A percentile compares a stretch with the other conserved stretches of the same genome.
Evolutionary conservation across 2,797 vertebrate genomes (phyloP).

Genomic region (Falco peregrinus): DNA sequence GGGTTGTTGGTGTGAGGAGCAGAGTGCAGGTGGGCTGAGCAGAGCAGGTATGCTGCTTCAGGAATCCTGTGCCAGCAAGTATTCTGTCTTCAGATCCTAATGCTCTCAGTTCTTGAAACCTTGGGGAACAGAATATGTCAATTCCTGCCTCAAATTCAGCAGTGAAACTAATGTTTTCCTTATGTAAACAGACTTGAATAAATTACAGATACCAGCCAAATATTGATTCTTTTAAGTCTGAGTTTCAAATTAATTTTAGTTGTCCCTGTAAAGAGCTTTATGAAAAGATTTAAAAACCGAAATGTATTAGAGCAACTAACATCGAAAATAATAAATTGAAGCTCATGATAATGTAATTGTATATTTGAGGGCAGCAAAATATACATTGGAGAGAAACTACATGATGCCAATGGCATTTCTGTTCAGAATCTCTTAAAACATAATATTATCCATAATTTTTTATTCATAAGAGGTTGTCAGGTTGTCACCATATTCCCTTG

Average conservation of each 20-base stretch:
- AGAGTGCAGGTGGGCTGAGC: background rate
- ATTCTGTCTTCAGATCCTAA: background rate
- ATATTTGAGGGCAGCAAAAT: background rate
- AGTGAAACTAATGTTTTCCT: background rate
- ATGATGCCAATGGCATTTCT: background rate
- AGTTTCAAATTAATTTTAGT: conserved; percentile 30
- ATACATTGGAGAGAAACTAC: background rate
- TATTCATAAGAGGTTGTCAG: background rate
- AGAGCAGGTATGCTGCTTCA: background rate
- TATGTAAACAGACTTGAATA: background rate
- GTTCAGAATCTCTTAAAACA: background rate
- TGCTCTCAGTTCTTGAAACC: background rate
- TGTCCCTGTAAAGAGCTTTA: background rate
- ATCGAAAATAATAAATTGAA: background rate
- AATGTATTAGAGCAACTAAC: background rate
- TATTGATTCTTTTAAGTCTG: background rate
- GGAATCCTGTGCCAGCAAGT: background rate
- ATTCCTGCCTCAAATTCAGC: background rate
- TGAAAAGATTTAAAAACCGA: background rate
- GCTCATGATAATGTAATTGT: background rate
- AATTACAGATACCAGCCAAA: conserved; percentile 15
- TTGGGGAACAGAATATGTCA: background rate
- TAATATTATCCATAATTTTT: background rate
- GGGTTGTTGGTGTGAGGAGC: background rate
- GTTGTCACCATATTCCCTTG: background rate